These are phyloP conservation scores for Calosoma granatense DNA, from an alignment of 1,140 invertebrate species.

Conservation along the genomic window DNA sequence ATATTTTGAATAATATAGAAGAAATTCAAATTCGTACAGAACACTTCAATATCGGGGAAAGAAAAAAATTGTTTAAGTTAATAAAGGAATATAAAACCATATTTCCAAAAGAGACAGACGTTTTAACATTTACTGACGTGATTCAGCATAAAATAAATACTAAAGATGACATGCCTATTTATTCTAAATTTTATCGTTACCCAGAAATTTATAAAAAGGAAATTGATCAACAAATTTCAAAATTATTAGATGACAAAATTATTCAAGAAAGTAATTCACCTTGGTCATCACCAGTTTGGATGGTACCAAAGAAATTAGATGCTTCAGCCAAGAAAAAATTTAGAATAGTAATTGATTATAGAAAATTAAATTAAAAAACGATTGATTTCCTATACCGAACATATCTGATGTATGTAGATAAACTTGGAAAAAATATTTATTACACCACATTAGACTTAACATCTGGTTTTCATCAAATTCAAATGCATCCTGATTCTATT, in stretches of 20 bases:
- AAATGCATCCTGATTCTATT: slow-evolving; percentile 28
- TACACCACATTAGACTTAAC: slow-evolving; percentile 40
- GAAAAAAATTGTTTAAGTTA: slow-evolving; percentile 6
- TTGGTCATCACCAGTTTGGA: slow-evolving; percentile 25
- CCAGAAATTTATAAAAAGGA: slow-evolving; percentile 21
- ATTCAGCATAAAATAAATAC: slow-evolving; percentile 20
- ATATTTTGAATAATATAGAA: slow-evolving; percentile 3
- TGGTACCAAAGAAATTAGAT: slow-evolving; percentile 32
- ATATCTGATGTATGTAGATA: slow-evolving; percentile 39
- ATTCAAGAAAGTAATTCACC: slow-evolving; percentile 26
- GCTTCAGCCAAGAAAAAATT: slow-evolving; percentile 28
- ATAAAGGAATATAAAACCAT: neutral
- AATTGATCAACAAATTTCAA: slow-evolving; percentile 23
- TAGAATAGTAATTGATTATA: slow-evolving; percentile 34
- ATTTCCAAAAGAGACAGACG: slow-evolving; percentile 18
- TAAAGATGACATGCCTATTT: neutral
- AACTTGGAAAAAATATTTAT: slow-evolving; percentile 34
- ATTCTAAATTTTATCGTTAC: slow-evolving; percentile 21
- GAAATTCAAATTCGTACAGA: slow-evolving; percentile 13
- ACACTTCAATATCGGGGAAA: slow-evolving; percentile 22
- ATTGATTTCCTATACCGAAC: slow-evolving; percentile 42
- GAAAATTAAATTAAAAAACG: slow-evolving; percentile 34
- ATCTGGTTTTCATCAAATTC: slow-evolving; percentile 38
- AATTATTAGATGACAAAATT: slow-evolving; percentile 24
- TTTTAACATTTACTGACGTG: slow-evolving; percentile 17